A percentile compares a stretch with the other conserved stretches of the same genome.
These are phyloP conservation scores for Tachuris rubrigastra DNA, from an alignment of 2,113 vertebrate genomes.

Conservation along the genomic window DNA sequence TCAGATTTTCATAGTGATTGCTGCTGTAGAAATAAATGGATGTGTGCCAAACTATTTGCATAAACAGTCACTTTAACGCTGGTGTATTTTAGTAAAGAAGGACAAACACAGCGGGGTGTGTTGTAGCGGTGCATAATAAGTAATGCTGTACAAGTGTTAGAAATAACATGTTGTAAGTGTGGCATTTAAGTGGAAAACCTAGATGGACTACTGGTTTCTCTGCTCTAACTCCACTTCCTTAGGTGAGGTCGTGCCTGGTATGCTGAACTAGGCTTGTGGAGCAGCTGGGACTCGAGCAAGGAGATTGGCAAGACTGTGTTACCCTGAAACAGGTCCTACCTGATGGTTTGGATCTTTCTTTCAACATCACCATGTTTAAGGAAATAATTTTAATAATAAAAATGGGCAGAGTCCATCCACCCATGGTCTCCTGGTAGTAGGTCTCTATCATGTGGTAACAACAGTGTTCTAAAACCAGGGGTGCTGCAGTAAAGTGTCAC, in stretches of 20 bases:
- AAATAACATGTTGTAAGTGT: neutral
- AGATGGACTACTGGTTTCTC: neutral
- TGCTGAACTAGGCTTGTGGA: neutral
- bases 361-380: neutral
- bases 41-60: neutral
- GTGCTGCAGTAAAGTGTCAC: neutral
- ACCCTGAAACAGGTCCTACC: slow-evolving; percentile 35
- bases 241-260: neutral
- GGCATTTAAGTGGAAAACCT: neutral
- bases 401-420: slow-evolving; percentile 6
- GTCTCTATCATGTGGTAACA: neutral
- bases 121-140: fast-evolving
- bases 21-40: neutral
- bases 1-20: fast-evolving
- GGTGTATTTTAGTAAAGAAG: neutral
- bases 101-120: neutral
- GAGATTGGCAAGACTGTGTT: neutral
- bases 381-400: neutral
- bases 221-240: neutral
- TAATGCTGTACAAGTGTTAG: neutral
- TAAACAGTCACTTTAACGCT: fast-evolving
- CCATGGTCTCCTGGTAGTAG: neutral
- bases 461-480: neutral
- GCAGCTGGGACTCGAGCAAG: neutral
- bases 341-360: slow-evolving; percentile 28